phyloP scores from a whole-genome alignment of 2,797 vertebrate genomes.

The Eutrigla gurnardus region DNA sequence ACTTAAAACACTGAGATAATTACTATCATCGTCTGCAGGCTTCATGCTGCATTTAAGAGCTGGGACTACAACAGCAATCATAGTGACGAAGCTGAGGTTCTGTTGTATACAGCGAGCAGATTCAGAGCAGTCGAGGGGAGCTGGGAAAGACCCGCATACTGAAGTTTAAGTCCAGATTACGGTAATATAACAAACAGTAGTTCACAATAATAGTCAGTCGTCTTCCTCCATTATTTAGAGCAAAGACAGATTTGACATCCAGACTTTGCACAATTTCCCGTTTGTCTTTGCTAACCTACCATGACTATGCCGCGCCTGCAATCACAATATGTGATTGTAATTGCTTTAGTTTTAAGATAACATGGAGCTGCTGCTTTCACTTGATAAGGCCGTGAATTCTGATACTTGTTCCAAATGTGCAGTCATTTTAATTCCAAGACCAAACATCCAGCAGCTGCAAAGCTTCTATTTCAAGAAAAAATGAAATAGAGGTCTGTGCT shows the following conservation, averaged over 20 bases:
- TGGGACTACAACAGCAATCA: conserved; percentile 31
- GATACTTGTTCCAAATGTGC: not conserved
- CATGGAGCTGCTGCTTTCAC: not conserved
- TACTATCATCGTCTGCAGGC: conserved; percentile 55
- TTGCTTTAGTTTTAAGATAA: not conserved
- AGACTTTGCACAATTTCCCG: not conserved
- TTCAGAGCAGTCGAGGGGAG: not conserved
- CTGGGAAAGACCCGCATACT: not conserved
- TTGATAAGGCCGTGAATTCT: not conserved
- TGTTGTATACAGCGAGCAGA: conserved; percentile 9
- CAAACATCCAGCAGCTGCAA: no score
- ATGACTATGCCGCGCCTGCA: not conserved
- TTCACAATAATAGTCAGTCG: not conserved
- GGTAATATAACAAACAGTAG: not conserved
- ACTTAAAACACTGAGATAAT: conserved; percentile 60
- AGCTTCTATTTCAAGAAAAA: no score
- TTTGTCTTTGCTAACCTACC: not conserved
- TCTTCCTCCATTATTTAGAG: not conserved
- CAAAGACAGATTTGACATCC: not conserved
- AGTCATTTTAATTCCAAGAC: not conserved
- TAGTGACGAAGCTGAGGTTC: conserved; percentile 12
- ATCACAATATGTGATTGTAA: not conserved
- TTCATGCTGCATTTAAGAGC: conserved; percentile 29
- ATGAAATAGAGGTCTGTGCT: not conserved
- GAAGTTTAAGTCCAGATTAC: not conserved